Evolutionary conservation across 2,113 vertebrate genomes (phyloP), one percentile per base, ranked within the genome.

Genomic region (Baryphthengus martii): DNA sequence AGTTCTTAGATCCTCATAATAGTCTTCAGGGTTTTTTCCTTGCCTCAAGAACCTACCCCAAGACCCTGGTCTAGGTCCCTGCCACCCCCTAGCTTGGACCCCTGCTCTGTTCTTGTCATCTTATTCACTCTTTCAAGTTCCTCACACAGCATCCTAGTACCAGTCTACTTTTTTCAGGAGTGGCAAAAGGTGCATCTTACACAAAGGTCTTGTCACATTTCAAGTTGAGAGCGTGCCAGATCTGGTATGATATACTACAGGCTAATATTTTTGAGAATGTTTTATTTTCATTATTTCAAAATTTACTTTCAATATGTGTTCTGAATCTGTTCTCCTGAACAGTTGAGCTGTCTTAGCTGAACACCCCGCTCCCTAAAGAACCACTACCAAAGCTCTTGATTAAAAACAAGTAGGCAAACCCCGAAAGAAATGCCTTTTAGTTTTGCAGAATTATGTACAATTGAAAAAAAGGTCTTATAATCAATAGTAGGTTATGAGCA

Each of bases 181-280:
- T 75, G 42, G 37, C n/a, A 50, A 58, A 68, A 53, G 29, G 26
- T 66, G 29, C 50, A 24, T 82, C 66, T 94, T 52, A 17, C 8
- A 49, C 16, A 65, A 13, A 24, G 37, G 10, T 73, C 45, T 66
- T 4, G 2, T 47, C 17, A 15, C 0, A 0, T 62, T 87, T 85
- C 23, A 55, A 58, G 21, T 39, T 82, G 29, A 73, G 44, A 82
- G 37, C 26, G 1, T 70, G 45, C 13, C 49, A 58, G 14, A 70
- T 49, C 37, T 3, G 2, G 1, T 62, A 31, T 17, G 50, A 56
- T 33, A 37, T 28, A 23, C n/a, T n/a, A 23, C 11, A 44, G 37
- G 33, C n/a, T 78, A 71, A 26, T 63, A 49, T 29, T 71, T 73
- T 63, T 33, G 17, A 66, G 3, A 5, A 58, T 39, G 82, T 78